Percentiles rank a stretch among this genome's conserved stretches.
These are phyloP conservation scores for Pantala flavescens DNA, from an alignment of 1,140 invertebrate species.

Conservation along the genomic window DNA sequence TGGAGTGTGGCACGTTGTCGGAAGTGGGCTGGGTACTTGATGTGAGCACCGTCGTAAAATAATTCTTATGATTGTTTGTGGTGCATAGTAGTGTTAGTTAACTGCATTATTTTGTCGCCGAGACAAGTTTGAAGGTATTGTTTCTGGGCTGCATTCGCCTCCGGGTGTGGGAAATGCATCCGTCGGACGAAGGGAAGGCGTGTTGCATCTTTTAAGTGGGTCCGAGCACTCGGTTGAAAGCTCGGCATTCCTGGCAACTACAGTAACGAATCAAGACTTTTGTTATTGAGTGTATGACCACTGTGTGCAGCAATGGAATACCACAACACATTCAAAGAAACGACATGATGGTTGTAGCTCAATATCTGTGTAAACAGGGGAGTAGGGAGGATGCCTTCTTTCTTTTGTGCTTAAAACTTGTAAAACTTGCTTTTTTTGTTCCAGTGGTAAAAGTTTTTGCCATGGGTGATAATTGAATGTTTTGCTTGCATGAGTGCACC, in stretches of 20 bases:
- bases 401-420: constrained; percentile 11
- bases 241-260: constrained; percentile 13
- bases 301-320: not conserved
- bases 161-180: not conserved
- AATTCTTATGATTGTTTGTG: constrained; percentile 19
- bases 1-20: constrained; percentile 19
- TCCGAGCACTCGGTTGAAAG: not conserved
- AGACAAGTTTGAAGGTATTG: constrained; percentile 9
- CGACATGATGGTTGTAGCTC: constrained; percentile 13
- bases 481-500: constrained; percentile 18
- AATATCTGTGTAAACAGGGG: constrained; percentile 21
- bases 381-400: constrained; percentile 22
- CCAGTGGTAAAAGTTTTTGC: constrained; percentile 9
- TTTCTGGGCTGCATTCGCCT: constrained; percentile 7
- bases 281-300: not conserved
- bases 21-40: constrained; percentile 21
- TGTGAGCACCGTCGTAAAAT: constrained; percentile 19
- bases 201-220: constrained; percentile 11
- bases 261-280: constrained; percentile 11
- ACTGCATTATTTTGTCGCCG: constrained; percentile 16
- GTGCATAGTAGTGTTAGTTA: constrained; percentile 19
- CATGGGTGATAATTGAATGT: constrained; percentile 10
- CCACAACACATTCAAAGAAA: constrained; percentile 10
- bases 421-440: constrained; percentile 14
- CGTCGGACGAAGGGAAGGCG: not conserved